phyloP scores from a whole-genome alignment of 1,140 invertebrate genomes.

The Fopius arisanus region DNA sequence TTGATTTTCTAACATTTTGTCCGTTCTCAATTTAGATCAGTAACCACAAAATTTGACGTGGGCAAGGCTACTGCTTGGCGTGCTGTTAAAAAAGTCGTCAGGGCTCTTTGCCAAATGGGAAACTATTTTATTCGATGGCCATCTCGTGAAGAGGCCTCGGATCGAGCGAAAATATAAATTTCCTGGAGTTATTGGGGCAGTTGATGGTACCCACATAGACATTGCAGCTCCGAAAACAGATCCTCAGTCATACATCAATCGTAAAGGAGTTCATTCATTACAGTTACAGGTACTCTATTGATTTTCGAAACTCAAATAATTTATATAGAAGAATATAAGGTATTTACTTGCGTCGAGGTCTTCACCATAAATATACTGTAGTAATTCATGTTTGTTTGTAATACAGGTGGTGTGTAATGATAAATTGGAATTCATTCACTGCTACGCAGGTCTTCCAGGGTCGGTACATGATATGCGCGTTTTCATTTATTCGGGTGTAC shows the following conservation, averaged over 20 bases:
- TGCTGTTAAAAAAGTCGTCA: conserved; percentile 20
- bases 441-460: conserved; percentile 35
- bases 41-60: no score
- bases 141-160: conserved; percentile 15
- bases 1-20: no score
- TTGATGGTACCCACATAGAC: conserved; percentile 40
- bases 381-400: background rate
- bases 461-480: conserved; percentile 41
- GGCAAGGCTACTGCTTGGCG: conserved; percentile 27
- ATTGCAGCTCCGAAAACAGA: conserved; percentile 37
- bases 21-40: no score
- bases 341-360: no score
- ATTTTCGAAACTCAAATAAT: background rate
- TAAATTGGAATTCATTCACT: conserved; percentile 36
- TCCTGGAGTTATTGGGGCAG: conserved; percentile 36
- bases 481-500: conserved; percentile 34
- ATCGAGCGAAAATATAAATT: conserved; percentile 16
- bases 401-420: conserved; percentile 35
- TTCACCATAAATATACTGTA: background rate
- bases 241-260: conserved; percentile 35
- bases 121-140: conserved; percentile 31
- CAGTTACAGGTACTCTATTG: conserved; percentile 26
- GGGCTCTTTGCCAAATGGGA: background rate
- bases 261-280: conserved; percentile 42
- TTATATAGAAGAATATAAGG: background rate